Evolutionary conservation across 2,888 invertebrate species (phyloP), one percentile per base, ranked within the genome.

Genomic region (Dimorphilus gyrociliatus): DNA sequence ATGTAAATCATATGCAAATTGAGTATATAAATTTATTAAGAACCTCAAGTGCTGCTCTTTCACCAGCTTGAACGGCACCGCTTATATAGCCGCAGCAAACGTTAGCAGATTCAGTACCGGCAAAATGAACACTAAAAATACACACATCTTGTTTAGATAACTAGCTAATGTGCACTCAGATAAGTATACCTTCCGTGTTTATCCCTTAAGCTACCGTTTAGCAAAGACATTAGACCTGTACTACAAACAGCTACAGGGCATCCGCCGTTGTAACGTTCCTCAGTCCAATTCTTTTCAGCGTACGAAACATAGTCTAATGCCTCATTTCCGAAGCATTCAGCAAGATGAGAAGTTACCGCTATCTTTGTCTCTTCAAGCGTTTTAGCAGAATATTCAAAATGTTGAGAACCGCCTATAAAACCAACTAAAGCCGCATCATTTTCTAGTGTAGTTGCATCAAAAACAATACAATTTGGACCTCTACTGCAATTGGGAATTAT

Each of bases 381-480:
- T 32, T 41, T 35, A 7, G 12, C 16, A 8, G 19, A 16, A 27
- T 42, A 53, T 30, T 53, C 42, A 7, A 52, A 32, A 18, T 53
- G 52, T 31, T 51, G 55, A 10, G 43, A 32, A 1, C 57, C 65
- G 15, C 55, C 58, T 16, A 64, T 42, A 39, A 65, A 63, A 1
- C 46, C 57, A 14, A 64, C 50, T 7, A 65, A 36, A 12, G 64
- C 64, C 16, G 64, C 60, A 36, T 48, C 54, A 1, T 51, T 56
- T 29, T 44, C 41, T 19, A 33, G 21, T n/a, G 53, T 43, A 1
- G 59, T 55, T 13, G 51, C 55, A 43, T 63, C 63, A 42, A 52
- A 61, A 3, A 50, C 46, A 14, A 59, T 37, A 40, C 55, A 46
- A 12, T 63, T 37, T 0, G 63, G 63, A 3, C 60, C 58, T 10